Evolutionary conservation across 2,113 vertebrate genomes (phyloP).

Genomic region (Rhynchopsitta pachyrhyncha): DNA sequence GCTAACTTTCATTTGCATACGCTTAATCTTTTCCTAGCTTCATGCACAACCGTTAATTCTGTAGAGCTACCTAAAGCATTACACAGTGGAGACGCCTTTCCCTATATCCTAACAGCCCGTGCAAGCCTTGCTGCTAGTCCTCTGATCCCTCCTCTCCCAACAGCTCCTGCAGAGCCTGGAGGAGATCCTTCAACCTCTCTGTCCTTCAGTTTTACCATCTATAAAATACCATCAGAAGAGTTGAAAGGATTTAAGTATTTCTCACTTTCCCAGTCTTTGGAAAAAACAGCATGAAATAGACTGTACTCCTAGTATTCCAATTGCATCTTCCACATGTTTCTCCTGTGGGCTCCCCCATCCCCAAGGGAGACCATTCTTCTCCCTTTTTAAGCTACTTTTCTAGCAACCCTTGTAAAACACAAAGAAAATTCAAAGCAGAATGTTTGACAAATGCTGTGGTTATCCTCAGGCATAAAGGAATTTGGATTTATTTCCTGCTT

Average conservation of each 20-base stretch:
- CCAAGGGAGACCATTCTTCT: background rate
- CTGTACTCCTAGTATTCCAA: rapidly evolving
- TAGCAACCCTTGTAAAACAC: background rate
- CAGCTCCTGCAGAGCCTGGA: background rate
- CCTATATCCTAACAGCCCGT: background rate
- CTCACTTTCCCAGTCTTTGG: background rate
- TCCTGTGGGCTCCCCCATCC: background rate
- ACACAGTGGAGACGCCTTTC: background rate
- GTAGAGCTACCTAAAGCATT: background rate
- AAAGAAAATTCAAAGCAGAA: background rate
- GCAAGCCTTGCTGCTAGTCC: rapidly evolving
- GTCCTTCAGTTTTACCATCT: background rate
- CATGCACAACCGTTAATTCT: background rate
- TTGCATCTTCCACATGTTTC: rapidly evolving
- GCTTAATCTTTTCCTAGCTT: background rate
- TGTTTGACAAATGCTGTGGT: background rate
- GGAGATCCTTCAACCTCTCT: background rate
- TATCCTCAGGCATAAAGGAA: background rate
- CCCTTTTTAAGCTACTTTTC: background rate
- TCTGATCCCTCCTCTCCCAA: background rate
- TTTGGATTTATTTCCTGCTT: background rate
- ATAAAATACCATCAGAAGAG: background rate
- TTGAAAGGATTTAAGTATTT: background rate
- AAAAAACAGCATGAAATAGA: background rate
- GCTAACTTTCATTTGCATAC: background rate